Evolutionary conservation across 2,888 invertebrate species (phyloP).

Genomic region (Drosophila maculinotata): DNA sequence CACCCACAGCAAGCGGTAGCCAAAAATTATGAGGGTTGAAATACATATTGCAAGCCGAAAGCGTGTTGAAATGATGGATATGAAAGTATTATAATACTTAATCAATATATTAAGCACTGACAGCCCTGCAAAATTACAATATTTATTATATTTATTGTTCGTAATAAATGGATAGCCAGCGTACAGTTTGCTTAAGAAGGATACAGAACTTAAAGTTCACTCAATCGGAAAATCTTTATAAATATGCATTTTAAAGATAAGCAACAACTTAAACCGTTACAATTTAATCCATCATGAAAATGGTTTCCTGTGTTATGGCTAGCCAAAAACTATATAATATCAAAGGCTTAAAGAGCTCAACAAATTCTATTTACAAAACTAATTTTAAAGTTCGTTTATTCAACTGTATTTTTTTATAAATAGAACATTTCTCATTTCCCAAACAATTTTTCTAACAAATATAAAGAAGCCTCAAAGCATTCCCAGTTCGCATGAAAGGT

Average conservation of each 20-base stretch:
- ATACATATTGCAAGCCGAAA: slow-evolving; percentile 10
- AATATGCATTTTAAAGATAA: not conserved
- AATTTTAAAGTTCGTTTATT: not conserved
- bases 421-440: not conserved
- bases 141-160: slow-evolving; percentile 7
- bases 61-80: slow-evolving; percentile 32
- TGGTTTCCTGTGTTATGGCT: too few species aligned
- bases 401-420: slow-evolving; percentile 2
- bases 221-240: not conserved
- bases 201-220: not conserved
- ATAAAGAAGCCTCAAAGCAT: slow-evolving; percentile 2
- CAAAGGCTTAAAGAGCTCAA: too few species aligned
- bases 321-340: too few species aligned
- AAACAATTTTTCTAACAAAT: too few species aligned
- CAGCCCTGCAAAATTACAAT: slow-evolving; percentile 20
- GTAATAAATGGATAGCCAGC: slow-evolving; percentile 1
- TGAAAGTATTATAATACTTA: slow-evolving; percentile 38
- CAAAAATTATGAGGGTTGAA: slow-evolving; percentile 23
- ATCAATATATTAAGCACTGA: slow-evolving; percentile 49
- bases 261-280: not conserved
- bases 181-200: too few species aligned
- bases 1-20: slow-evolving; percentile 13
- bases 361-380: too few species aligned
- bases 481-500: slow-evolving; percentile 9
- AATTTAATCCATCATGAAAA: too few species aligned